Percentiles rank a stretch among this genome's conserved stretches.
Evolutionary conservation across 2,797 vertebrate genomes (phyloP).

Genomic region (Lateolabrax maculatus): DNA sequence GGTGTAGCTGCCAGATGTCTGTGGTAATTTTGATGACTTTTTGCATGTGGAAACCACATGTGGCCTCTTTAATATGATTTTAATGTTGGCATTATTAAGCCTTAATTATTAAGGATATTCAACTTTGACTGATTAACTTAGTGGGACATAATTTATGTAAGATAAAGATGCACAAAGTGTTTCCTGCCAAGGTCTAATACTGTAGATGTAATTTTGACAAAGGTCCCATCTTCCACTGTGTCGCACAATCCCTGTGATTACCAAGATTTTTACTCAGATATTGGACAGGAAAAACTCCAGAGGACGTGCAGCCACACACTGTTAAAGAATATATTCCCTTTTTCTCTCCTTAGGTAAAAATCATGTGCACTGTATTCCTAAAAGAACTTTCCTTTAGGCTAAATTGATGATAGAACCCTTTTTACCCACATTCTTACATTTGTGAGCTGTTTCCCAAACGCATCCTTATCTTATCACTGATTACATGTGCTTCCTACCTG

Average conservation of each 20-base stretch:
- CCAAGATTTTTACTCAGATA: neutral
- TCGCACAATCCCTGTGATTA: neutral
- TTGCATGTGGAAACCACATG: neutral
- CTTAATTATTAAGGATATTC: neutral
- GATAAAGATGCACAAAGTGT: neutral
- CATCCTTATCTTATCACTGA: neutral
- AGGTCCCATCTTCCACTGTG: neutral
- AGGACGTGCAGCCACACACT: neutral
- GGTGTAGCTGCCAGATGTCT: neutral
- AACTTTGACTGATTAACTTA: neutral
- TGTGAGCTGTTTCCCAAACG: conserved; percentile 1
- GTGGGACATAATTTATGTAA: neutral
- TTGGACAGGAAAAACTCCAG: neutral
- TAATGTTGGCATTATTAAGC: neutral
- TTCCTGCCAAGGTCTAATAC: neutral
- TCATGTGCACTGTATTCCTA: neutral
- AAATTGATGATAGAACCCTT: neutral
- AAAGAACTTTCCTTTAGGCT: neutral
- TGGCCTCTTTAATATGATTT: neutral
- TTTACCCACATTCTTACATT: neutral
- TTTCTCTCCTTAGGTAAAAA: neutral
- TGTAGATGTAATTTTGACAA: conserved; percentile 1
- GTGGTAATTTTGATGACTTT: neutral
- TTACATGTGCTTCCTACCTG: neutral
- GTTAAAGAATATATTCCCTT: neutral